Percentiles rank a stretch among this genome's conserved stretches.
phyloP scores from a whole-genome alignment of 2,888 invertebrate species.

The Polylopha cassiicola region DNA sequence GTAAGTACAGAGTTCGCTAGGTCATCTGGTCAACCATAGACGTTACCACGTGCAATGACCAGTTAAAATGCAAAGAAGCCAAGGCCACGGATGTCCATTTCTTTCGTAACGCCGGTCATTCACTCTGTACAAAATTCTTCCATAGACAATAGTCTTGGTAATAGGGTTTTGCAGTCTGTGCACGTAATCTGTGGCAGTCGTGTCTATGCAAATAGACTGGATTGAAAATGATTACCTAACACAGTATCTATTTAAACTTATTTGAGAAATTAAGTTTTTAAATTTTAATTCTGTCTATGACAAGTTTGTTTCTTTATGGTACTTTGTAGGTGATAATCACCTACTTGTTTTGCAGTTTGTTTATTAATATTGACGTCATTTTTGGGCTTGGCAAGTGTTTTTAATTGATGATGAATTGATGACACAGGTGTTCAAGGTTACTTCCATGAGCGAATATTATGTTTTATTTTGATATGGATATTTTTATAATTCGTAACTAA shows the following conservation, averaged over 20 bases:
- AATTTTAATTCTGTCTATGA: too few relatives aligned
- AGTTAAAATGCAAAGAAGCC: constrained; percentile 28
- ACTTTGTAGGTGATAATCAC: too few relatives aligned
- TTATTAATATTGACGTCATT: constrained; percentile 1
- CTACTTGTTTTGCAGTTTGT: background rate
- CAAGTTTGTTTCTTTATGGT: too few relatives aligned
- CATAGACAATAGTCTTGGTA: constrained; percentile 17
- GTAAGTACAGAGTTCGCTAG: too few relatives aligned
- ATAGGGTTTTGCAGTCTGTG: constrained; percentile 18
- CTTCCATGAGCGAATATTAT: constrained; percentile 4
- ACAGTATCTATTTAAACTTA: too few relatives aligned
- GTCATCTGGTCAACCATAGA: too few relatives aligned
- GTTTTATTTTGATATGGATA: constrained; percentile 2
- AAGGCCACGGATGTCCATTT: constrained; percentile 29
- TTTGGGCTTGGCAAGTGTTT: constrained; percentile 2
- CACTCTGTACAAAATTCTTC: constrained; percentile 27
- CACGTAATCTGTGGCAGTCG: constrained; percentile 18
- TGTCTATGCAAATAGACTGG: too few relatives aligned
- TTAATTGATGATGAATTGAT: background rate
- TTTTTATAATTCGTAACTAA: too few relatives aligned
- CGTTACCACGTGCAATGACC: too few relatives aligned
- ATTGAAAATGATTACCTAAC: constrained; percentile 15
- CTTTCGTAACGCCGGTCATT: constrained; percentile 35
- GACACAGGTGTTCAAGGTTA: constrained; percentile 1
- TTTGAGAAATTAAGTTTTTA: too few relatives aligned